Conservation (phyloP, 2,113 vertebrate genomes). For the Condylura cristata region DNA sequence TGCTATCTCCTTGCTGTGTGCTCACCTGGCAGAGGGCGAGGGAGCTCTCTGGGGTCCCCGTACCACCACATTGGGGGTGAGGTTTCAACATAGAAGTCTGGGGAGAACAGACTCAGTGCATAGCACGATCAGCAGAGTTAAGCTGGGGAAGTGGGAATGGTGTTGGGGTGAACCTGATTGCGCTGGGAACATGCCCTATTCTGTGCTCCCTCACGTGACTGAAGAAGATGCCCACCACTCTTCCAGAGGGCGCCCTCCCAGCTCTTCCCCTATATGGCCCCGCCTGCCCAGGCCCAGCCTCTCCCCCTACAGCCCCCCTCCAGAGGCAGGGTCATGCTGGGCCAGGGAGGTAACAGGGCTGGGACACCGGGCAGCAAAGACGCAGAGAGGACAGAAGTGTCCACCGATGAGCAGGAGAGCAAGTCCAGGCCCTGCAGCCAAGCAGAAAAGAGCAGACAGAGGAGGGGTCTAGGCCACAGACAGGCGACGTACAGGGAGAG, state of each 20-base stretch:
- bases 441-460: not conserved
- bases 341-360: too few species aligned
- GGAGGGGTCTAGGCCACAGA: not conserved
- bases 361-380: not conserved
- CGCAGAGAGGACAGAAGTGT: not conserved
- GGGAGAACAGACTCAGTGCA: not conserved
- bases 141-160: not conserved
- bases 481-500: too few species aligned
- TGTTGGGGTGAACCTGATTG: not conserved
- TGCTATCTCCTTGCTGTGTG: not conserved
- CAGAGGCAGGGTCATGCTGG: too few species aligned
- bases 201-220: not conserved
- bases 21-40: fast-evolving
- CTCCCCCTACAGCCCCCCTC: too few species aligned
- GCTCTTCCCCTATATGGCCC: too few species aligned
- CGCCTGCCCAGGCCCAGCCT: not conserved
- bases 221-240: not conserved
- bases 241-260: not conserved
- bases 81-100: not conserved
- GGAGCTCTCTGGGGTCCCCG: not conserved
- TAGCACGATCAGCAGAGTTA: not conserved
- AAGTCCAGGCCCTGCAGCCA: not conserved
- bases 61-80: too few species aligned
- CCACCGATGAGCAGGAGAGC: not conserved
- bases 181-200: not conserved